Evolutionary conservation across 2,797 vertebrate genomes (phyloP), one percentile per base, ranked within the genome.

Genomic region (Micropoecilia bifurca): DNA sequence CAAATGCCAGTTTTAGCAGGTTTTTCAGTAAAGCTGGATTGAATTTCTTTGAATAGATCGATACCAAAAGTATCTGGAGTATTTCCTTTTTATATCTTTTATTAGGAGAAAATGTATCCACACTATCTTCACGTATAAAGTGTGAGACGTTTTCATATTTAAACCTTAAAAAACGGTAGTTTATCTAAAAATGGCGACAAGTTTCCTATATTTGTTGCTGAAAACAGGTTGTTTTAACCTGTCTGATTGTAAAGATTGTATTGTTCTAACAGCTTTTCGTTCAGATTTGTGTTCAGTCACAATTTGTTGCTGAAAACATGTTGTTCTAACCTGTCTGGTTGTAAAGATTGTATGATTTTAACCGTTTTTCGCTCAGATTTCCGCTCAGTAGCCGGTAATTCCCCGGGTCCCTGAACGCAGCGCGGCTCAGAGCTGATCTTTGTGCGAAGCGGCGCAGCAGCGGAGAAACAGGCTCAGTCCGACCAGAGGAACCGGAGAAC

Each of bases 391-490:
- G 0, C 1, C 10, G 0, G 12, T 14, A 92, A 13, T 85, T 88
- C 88, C 84, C 46, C 81, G n/a, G 0, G 83, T 0, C 0, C 83
- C 0, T 88, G 85, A 92, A 94, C 0, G 91, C 83, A 1, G 1
- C 92, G 25, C 81, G 86, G 84, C 80, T 87, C 80, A 71, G 79
- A 82, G 90, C 85, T 87, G 93, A 95, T 93, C 94, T 94, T 94
- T 95, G 94, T 94, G 93, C 87, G 90, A 87, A 80, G 88, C 90
- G 89, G 83, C 93, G 92, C 90, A 84, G 63, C 77, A 6, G 61
- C 85, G 72, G 73, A 41, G 82, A 77, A 33, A 83, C 86, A 80
- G 73, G 80, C 74, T 79, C 76, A 48, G 69, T 57, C 50, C 48
- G 39, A 78, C 39, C 36, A 46, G 14, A 79, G 57, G 57, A 47